Conservation (phyloP, 2,888 invertebrate species). For the Cryptocephalus primarius region DNA sequence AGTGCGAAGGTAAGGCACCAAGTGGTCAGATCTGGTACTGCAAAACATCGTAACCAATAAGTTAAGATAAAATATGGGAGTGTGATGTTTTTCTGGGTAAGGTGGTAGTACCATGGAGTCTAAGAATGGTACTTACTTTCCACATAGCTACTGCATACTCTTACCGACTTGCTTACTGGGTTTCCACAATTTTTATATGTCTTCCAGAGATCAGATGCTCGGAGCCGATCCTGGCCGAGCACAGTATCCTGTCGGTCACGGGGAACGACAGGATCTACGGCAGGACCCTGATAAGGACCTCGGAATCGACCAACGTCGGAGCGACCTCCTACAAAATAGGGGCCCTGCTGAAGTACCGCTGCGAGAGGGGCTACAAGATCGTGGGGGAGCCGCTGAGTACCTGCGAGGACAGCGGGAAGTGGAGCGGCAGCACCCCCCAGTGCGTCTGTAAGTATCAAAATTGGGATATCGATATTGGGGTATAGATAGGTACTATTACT, state of each 20-base stretch:
- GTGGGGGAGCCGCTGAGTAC: slow-evolving; percentile 75
- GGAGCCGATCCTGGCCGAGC: slow-evolving; percentile 71
- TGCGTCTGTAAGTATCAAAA: slow-evolving; percentile 67
- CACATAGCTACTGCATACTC: not conserved
- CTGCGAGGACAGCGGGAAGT: slow-evolving; percentile 74
- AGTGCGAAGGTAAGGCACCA: slow-evolving; percentile 65
- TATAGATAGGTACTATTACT: no score
- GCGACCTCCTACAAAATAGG: slow-evolving; percentile 77
- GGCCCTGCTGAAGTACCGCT: slow-evolving; percentile 77
- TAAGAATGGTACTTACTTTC: no score
- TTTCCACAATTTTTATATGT: slow-evolving; percentile 1
- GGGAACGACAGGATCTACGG: slow-evolving; percentile 87
- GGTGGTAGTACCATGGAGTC: no score
- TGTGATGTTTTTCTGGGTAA: no score
- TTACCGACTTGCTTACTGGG: not conserved
- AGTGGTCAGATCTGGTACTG: not conserved
- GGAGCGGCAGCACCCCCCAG: slow-evolving; percentile 74
- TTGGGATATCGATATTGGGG: no score
- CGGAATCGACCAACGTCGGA: slow-evolving; percentile 50
- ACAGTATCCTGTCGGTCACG: slow-evolving; percentile 79
- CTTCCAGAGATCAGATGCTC: slow-evolving; percentile 73
- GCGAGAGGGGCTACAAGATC: slow-evolving; percentile 82
- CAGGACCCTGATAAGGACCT: slow-evolving; percentile 66
- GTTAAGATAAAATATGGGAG: no score
- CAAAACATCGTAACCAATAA: no score